phyloP scores from a whole-genome alignment of 2,888 invertebrate genomes.

The Osmoderma eremita region DNA sequence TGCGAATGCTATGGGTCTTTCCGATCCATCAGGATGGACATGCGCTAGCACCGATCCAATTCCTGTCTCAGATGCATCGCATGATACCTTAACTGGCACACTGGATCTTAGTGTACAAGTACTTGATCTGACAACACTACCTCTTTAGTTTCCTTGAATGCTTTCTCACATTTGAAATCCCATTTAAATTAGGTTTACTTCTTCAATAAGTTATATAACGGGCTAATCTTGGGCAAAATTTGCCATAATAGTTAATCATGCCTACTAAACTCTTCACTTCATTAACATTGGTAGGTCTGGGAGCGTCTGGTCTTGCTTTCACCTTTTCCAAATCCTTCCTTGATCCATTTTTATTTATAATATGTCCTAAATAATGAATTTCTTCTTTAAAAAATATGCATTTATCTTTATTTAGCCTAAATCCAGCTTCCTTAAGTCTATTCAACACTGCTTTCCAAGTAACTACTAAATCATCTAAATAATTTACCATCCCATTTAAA shows the following conservation, averaged over 20 bases:
- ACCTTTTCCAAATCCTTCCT: too few species aligned
- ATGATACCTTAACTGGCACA: not conserved
- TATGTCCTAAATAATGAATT: too few species aligned
- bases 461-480: slow-evolving; percentile 46
- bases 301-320: not conserved
- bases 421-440: slow-evolving; percentile 46
- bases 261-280: slow-evolving; percentile 22
- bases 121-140: slow-evolving; percentile 12
- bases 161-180: slow-evolving; percentile 4
- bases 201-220: slow-evolving; percentile 26
- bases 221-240: slow-evolving; percentile 25
- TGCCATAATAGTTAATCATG: slow-evolving; percentile 26
- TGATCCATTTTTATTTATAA: too few species aligned
- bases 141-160: slow-evolving; percentile 22
- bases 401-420: slow-evolving; percentile 51
- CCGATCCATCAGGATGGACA: slow-evolving; percentile 47
- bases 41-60: slow-evolving; percentile 9
- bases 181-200: slow-evolving; percentile 11
- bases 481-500: slow-evolving; percentile 42
- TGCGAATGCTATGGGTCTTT: slow-evolving; percentile 10
- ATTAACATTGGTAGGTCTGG: slow-evolving; percentile 17
- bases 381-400: too few species aligned
- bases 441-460: slow-evolving; percentile 41
- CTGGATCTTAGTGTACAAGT: slow-evolving; percentile 24
- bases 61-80: not conserved